Percentiles rank a stretch among this genome's conserved stretches.
phyloP scores from a whole-genome alignment of 2,888 invertebrate genomes.

The Cepaea hortensis region DNA sequence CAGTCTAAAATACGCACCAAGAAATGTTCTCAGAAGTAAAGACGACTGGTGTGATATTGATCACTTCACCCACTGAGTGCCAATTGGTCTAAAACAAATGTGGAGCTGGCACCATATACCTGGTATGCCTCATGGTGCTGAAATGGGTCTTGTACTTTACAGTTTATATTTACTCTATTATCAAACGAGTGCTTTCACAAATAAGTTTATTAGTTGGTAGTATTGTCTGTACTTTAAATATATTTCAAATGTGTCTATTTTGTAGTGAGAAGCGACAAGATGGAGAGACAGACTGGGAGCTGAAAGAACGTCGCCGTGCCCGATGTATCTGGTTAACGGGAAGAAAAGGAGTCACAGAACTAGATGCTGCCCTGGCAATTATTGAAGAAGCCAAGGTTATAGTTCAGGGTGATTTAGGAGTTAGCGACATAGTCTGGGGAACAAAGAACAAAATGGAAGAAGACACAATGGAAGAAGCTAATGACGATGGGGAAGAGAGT shows the following conservation, averaged over 20 bases:
- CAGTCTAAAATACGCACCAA: too few relatives aligned
- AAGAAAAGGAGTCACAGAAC: constrained; percentile 84
- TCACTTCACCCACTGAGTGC: too few relatives aligned
- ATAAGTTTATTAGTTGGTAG: not conserved
- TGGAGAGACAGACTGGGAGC: constrained; percentile 82
- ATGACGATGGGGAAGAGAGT: constrained; percentile 8
- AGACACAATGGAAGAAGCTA: not conserved
- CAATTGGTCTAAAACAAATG: too few relatives aligned
- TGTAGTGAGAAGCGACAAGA: constrained; percentile 81
- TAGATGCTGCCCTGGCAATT: constrained; percentile 87
- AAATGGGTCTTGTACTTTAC: too few relatives aligned
- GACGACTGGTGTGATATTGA: too few relatives aligned
- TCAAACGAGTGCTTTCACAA: too few relatives aligned
- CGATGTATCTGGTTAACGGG: constrained; percentile 74
- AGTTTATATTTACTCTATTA: too few relatives aligned
- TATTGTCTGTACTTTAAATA: not conserved
- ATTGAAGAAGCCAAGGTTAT: constrained; percentile 86
- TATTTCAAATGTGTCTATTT: not conserved
- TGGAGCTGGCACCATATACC: too few relatives aligned
- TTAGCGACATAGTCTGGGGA: constrained; percentile 70
- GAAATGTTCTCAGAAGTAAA: too few relatives aligned
- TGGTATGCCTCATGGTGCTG: too few relatives aligned
- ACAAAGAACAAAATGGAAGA: constrained; percentile 11
- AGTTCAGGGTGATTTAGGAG: constrained; percentile 77
- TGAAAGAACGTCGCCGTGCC: constrained; percentile 78